Percentiles rank a stretch among this genome's conserved stretches.
phyloP scores from a whole-genome alignment of 1,140 invertebrate species.

The Zaprionus inermis region DNA sequence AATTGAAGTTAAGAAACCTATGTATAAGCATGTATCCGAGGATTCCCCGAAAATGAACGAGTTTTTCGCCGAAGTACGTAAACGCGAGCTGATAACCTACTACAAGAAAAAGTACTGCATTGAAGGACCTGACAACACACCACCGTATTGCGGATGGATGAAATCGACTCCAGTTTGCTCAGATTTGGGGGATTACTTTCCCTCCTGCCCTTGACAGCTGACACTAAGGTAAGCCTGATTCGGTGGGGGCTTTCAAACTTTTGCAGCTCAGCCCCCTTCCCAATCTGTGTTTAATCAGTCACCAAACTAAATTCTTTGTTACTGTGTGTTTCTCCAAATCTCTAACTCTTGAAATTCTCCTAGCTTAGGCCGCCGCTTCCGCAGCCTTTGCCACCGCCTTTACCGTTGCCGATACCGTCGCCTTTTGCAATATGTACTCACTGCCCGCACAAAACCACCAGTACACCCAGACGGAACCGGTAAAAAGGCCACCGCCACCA shows the following conservation, averaged over 20 bases:
- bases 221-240: no score
- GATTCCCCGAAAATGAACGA: neutral
- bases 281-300: neutral
- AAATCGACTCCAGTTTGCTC: neutral
- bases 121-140: neutral
- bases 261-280: neutral
- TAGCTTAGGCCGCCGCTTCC: neutral
- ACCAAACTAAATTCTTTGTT: neutral
- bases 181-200: neutral
- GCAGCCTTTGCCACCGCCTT: neutral
- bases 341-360: neutral
- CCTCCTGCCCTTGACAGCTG: neutral
- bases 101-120: neutral
- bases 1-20: neutral
- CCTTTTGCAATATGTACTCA: constrained; percentile 42
- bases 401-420: neutral
- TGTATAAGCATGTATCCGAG: neutral
- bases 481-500: constrained; percentile 8
- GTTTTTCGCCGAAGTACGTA: neutral
- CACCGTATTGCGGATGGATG: neutral
- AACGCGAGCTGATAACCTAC: neutral
- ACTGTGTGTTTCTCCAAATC: neutral
- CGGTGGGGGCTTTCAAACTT: no score
- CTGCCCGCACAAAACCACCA: constrained; percentile 27
- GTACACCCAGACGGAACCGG: constrained; percentile 55